These are phyloP conservation scores for Amphibalanus amphitrite DNA, from an alignment of 1,140 invertebrate genomes.

Conservation along the genomic window DNA sequence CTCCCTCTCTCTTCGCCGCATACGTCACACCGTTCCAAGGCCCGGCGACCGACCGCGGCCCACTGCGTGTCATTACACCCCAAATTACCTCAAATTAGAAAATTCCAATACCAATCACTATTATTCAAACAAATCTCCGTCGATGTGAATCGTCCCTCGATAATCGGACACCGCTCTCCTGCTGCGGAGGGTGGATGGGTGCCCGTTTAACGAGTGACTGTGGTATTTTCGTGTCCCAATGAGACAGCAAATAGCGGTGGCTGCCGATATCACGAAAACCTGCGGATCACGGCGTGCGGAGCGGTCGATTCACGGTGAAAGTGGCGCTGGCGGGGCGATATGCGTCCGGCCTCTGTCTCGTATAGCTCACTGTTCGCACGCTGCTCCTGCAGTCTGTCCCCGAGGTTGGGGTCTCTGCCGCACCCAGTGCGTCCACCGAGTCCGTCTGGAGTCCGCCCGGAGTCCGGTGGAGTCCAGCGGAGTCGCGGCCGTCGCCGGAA, in stretches of 20 bases:
- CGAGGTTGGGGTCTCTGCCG: neutral
- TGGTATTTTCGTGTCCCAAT: neutral
- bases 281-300: neutral
- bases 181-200: too few species aligned
- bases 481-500: neutral
- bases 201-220: neutral
- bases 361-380: too few species aligned
- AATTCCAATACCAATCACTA: neutral
- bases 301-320: neutral
- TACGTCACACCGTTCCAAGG: too few species aligned
- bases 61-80: neutral
- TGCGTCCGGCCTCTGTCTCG: too few species aligned
- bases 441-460: too few species aligned
- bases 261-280: neutral
- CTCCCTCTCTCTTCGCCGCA: too few species aligned
- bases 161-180: neutral
- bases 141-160: neutral
- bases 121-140: neutral
- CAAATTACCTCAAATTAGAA: slow-evolving; percentile 1
- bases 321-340: neutral
- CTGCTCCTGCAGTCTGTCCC: neutral
- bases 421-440: neutral
- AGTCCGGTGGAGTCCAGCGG: too few species aligned
- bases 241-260: neutral
- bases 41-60: too few species aligned